A percentile compares a stretch with the other conserved stretches of the same genome.
Conservation (phyloP, 2,888 invertebrate species). For the Helleia helle region DNA sequence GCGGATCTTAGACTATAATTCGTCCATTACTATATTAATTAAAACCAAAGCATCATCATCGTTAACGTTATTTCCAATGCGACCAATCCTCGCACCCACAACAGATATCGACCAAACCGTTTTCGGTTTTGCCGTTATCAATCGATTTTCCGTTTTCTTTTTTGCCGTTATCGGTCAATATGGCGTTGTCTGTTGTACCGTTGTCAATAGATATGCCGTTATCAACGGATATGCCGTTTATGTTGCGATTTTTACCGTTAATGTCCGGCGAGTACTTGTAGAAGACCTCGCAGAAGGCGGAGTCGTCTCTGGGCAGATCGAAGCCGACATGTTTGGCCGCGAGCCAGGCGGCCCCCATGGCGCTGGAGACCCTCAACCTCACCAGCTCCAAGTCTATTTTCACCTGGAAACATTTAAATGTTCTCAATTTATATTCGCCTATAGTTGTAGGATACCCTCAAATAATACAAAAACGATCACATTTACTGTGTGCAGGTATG, state of each 20-base stretch:
- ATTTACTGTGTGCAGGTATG: no score
- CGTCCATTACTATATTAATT: not conserved
- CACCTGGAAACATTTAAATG: no score
- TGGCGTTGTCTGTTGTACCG: constrained; percentile 9
- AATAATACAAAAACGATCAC: no score
- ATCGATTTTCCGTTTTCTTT: constrained; percentile 3
- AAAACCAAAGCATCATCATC: no score
- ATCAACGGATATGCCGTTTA: not conserved
- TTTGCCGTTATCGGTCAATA: not conserved
- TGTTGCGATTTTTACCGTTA: constrained; percentile 23
- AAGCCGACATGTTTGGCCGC: constrained; percentile 82
- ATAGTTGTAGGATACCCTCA: no score
- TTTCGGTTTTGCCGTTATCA: not conserved
- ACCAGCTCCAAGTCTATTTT: constrained; percentile 73
- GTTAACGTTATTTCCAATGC: constrained; percentile 25
- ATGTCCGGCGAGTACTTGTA: constrained; percentile 64
- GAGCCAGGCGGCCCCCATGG: constrained; percentile 89
- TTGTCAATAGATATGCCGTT: constrained; percentile 2
- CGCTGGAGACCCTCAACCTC: constrained; percentile 81
- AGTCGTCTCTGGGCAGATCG: constrained; percentile 79
- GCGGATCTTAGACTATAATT: no score
- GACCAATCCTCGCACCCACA: constrained; percentile 36
- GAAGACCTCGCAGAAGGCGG: constrained; percentile 79
- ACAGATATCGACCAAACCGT: constrained; percentile 15
- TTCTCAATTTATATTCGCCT: no score